Base-by-base conservation (phyloP, 1,140 invertebrate species). In the Oedothorax gibbosus region DNA sequence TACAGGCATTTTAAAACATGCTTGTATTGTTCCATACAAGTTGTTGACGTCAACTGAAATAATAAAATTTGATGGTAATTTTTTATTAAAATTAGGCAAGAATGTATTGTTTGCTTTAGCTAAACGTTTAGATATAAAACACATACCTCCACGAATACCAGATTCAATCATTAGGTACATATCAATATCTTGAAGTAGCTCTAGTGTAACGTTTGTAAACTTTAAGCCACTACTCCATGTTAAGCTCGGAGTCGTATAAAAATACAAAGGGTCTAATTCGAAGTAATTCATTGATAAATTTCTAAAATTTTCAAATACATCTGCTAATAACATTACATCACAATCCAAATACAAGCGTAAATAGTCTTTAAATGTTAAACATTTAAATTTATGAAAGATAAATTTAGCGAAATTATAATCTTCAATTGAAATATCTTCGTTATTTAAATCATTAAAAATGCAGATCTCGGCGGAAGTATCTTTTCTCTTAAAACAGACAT, bases 271-370 rank as follows among this genome's bases (percentile, higher is more conserved):
- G 62, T 86, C 72, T 66, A 83, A 35, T 65, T 57, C 49, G 75
- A 71, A 81, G 35, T 50, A 53, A 54, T 86, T 86, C 18, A 84
- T 12, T 53, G 81, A 76, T 20, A 86, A 68, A 50, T 82, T 65
- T 86, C 88, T 79, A 86, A 88, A 89, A 77, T 86, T 87, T 85
- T 89, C 79, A 86, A 88, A 89, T 15, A 88, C 64, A 75, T 88
- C 87, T 20, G 87, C 80, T 64, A 89, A 62, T 14, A 88, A 49
- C 35, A 87, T 72, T 6, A 87, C 87, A 83, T 88, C 87, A 5
- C 73, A 69, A 68, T 87, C 84, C 7, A 88, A 49, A 84, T 89
- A 88, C 49, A 88, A 68, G 64, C 87, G 76, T 62, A 73, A 72
- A 78, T 88, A 89, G 53, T 88, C 86, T n/a, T 85, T 85, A n/a